Base-by-base conservation (phyloP, 2,797 vertebrate species). In the Pangasius larnaudii region DNA sequence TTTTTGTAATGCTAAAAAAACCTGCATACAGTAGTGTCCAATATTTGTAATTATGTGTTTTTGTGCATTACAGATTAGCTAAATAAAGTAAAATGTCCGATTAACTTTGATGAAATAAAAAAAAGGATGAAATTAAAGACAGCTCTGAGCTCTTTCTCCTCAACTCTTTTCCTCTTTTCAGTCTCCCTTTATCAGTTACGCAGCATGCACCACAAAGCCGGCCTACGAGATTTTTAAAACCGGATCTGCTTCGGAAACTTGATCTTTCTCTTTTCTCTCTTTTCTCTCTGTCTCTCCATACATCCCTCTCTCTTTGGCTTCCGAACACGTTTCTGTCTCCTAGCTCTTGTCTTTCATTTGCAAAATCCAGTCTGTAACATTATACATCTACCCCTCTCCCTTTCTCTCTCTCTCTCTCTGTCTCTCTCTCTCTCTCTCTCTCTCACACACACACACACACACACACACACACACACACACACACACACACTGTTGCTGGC, bases 171-270 rank as follows among this genome's bases (percentile, higher is more conserved):
- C 27, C 49, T 56, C 14, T 59, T 24, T 59, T 63, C 0, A 5
- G 2, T 63, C 58, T n/a, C 24, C 59, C 58, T 46, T 63, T 58
- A 71, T 85, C 80, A 84, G 72, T 86, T 69, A 88, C 71, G 74
- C 75, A 30, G 87, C 81, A 87, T 77, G 85, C 87, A 90, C 59
- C 89, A 90, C 85, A 79, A 88, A 80, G 69, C 24, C 69, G 14
- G 81, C 81, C 86, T 81, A 87, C 33, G 33, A 87, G 61, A 89
- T 88, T 78, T 88, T 72, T 89, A 82, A 83, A 89, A 89, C 77
- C 81, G 80, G 83, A 85, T 84, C 61, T 88, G 89, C 77, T 65
- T 78, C 39, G 5, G 46, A 65, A 78, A 59, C 71, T 84, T 67
- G 18, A 69, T 82, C 56, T 79, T 46, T 87, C 46, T 72, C 87